Conservation (phyloP, 2,113 vertebrate genomes). For the Ellobius talpinus region DNA sequence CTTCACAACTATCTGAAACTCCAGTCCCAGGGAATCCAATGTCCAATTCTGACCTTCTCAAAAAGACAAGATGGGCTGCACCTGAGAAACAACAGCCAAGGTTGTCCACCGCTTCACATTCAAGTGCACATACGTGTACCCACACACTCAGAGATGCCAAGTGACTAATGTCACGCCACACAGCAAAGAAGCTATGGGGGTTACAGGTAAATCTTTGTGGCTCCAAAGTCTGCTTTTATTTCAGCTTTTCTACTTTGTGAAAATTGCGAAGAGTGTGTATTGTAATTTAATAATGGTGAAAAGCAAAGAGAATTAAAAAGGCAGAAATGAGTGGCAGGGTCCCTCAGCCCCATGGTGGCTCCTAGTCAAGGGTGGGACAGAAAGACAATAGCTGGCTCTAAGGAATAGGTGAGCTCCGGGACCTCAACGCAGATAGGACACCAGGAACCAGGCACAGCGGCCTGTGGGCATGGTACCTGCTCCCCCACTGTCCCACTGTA, state of each 20-base stretch:
- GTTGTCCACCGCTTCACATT: background rate
- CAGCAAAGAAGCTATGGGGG: background rate
- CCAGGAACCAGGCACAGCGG: background rate
- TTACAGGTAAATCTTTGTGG: background rate
- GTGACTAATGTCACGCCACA: rapidly evolving
- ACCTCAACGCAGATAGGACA: rapidly evolving
- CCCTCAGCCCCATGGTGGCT: rapidly evolving
- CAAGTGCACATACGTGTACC: background rate
- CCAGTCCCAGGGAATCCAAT: background rate
- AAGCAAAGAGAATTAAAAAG: background rate
- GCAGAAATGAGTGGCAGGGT: background rate
- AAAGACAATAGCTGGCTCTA: background rate
- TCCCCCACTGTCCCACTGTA: background rate
- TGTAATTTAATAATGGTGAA: background rate
- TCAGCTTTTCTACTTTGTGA: background rate
- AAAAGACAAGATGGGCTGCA: background rate
- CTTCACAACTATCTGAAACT: background rate
- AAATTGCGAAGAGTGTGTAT: background rate
- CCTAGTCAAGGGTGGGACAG: background rate
- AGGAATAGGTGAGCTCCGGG: background rate
- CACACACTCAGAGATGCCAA: background rate
- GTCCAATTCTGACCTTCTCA: background rate
- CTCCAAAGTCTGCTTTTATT: background rate
- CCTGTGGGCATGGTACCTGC: too few relatives aligned
- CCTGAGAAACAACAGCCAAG: background rate